A percentile compares a stretch with the other conserved stretches of the same genome.
Conservation (phyloP, 2,113 vertebrate genomes). For the Nerophis ophidion region DNA sequence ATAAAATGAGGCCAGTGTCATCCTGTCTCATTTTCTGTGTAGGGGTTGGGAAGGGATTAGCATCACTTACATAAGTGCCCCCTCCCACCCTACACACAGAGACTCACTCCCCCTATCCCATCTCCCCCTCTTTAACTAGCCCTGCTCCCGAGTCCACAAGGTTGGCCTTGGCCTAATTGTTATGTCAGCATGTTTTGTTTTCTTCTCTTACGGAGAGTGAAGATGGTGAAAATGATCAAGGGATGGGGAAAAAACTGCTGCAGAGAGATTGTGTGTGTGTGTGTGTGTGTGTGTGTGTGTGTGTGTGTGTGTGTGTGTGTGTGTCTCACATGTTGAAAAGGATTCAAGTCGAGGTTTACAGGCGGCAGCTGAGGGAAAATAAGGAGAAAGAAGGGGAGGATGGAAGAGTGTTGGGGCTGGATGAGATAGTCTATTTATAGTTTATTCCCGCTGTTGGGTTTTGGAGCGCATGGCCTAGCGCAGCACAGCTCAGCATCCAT, state of each 20-base stretch:
- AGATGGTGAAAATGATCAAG: constrained; percentile 10
- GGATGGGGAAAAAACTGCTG: neutral
- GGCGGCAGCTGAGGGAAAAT: constrained; percentile 28
- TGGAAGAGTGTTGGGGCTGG: constrained; percentile 18
- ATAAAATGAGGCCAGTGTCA: constrained; percentile 56
- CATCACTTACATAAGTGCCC: constrained; percentile 57
- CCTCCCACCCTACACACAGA: no score
- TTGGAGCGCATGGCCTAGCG: constrained; percentile 37
- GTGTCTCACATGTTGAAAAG: constrained; percentile 8
- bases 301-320: no score
- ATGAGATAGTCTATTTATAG: constrained; percentile 63
- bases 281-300: no score
- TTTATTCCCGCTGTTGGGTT: constrained; percentile 60
- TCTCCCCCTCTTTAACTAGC: constrained; percentile 29
- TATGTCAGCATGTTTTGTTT: constrained; percentile 18
- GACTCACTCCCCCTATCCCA: constrained; percentile 3
- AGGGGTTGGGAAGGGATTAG: constrained; percentile 58
- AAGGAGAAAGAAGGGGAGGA: constrained; percentile 16
- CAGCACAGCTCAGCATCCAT: constrained; percentile 56
- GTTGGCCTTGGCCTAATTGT: constrained; percentile 34
- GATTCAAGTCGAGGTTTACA: constrained; percentile 19
- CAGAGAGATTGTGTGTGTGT: neutral
- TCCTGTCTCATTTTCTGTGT: constrained; percentile 53
- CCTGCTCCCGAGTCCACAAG: constrained; percentile 27
- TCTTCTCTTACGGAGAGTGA: neutral